phyloP scores from a whole-genome alignment of 2,797 vertebrate species.

The Eulemur rubriventer region DNA sequence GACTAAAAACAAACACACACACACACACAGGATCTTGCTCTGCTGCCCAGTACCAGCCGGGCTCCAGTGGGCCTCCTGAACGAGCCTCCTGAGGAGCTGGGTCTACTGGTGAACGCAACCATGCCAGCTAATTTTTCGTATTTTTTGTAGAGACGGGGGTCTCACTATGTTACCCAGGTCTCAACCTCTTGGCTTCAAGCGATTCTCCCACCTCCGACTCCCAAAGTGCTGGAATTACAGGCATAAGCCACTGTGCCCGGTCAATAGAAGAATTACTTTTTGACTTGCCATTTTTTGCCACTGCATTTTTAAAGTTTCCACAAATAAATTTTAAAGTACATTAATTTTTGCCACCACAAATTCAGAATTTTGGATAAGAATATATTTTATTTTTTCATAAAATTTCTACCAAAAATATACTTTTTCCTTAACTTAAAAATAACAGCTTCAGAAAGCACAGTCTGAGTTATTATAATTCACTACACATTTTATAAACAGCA shows the following conservation, averaged over 20 bases:
- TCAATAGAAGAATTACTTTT: not conserved
- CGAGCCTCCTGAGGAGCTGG: not conserved
- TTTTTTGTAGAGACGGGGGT: too few species aligned
- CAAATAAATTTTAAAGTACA: slow-evolving; percentile 42
- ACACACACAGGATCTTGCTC: not conserved
- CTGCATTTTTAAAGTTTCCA: not conserved
- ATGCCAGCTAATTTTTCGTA: too few species aligned
- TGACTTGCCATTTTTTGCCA: not conserved
- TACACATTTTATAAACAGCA: slow-evolving; percentile 70
- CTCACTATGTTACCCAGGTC: not conserved
- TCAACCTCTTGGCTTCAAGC: too few species aligned
- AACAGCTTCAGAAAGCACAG: slow-evolving; percentile 59
- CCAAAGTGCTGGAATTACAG: not conserved
- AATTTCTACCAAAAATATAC: slow-evolving; percentile 85
- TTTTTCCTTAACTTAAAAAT: slow-evolving; percentile 82
- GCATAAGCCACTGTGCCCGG: not conserved
- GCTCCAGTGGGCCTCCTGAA: not conserved
- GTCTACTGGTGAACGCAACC: not conserved
- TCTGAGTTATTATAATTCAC: not conserved
- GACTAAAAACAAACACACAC: too few species aligned
- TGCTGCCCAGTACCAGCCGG: not conserved
- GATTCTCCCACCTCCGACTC: not conserved
- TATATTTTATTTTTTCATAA: slow-evolving; percentile 78
- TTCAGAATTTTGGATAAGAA: slow-evolving; percentile 65
- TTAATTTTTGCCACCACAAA: slow-evolving; percentile 42